Evolutionary conservation across 2,797 vertebrate genomes (phyloP).

Genomic region (Anguilla anguilla): DNA sequence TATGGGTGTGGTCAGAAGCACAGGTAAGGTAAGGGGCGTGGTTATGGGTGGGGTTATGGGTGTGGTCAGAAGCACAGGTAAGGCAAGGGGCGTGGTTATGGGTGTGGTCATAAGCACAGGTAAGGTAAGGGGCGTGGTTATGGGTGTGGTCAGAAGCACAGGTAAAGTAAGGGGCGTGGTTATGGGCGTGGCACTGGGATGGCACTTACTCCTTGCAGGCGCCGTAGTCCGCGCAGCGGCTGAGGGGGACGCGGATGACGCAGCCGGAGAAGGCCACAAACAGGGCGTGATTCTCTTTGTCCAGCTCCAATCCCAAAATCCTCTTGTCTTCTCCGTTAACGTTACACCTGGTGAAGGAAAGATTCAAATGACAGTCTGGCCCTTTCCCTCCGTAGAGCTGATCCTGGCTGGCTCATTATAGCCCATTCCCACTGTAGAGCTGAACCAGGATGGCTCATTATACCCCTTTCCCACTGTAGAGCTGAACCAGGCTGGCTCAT

Average conservation of each 20-base stretch:
- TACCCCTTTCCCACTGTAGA: background rate
- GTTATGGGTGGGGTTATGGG: background rate
- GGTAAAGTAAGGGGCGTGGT: background rate
- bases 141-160: background rate
- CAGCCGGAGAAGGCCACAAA: conserved; percentile 91
- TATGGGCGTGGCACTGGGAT: background rate
- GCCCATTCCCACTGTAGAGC: background rate
- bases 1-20: background rate
- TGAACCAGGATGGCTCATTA: background rate
- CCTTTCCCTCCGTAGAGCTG: background rate
- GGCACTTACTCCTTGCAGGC: conserved; percentile 82
- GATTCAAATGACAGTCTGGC: background rate
- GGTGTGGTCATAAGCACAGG: background rate
- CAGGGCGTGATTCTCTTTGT: conserved; percentile 84
- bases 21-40: background rate
- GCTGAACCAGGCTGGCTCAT: background rate
- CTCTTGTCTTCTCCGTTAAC: conserved; percentile 81
- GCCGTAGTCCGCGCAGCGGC: conserved; percentile 82
- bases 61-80: too few species aligned
- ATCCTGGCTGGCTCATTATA: too few species aligned
- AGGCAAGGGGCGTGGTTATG: background rate
- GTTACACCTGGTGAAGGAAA: conserved; percentile 73
- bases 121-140: background rate
- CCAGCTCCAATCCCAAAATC: conserved; percentile 86
- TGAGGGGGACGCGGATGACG: conserved; percentile 84